Evolutionary conservation across 2,888 invertebrate genomes (phyloP).

Genomic region (Hirudinaria manillensis): DNA sequence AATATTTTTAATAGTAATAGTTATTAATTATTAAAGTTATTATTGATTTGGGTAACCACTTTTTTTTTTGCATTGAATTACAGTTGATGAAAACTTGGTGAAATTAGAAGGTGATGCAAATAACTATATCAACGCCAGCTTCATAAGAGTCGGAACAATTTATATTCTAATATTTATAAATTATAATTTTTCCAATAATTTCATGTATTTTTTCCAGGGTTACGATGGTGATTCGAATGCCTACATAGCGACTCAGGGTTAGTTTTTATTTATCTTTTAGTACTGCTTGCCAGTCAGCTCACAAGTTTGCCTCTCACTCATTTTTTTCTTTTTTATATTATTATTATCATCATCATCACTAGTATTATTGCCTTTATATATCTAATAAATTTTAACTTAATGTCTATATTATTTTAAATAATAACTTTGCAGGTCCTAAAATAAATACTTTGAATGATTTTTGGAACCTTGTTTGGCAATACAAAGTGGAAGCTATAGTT

Average conservation of each 20-base stretch:
- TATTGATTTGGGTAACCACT: neutral
- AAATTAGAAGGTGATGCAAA: neutral
- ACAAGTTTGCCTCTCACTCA: too few relatives aligned
- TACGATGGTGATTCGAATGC: neutral
- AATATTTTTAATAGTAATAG: neutral
- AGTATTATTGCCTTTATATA: too few relatives aligned
- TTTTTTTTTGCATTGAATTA: too few relatives aligned
- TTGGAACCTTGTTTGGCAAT: constrained; percentile 15
- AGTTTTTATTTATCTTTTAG: too few relatives aligned
- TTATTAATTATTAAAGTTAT: neutral
- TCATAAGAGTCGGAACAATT: neutral
- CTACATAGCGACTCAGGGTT: constrained; percentile 18
- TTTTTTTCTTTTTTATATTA: too few relatives aligned
- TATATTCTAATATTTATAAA: too few relatives aligned
- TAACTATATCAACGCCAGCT: constrained; percentile 17
- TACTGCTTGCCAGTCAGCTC: too few relatives aligned
- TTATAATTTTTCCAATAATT: too few relatives aligned
- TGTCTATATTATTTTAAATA: too few relatives aligned
- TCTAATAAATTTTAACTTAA: too few relatives aligned
- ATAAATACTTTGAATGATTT: constrained; percentile 10
- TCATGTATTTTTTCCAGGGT: constrained; percentile 6
- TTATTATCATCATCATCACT: too few relatives aligned
- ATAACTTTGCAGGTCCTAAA: neutral
- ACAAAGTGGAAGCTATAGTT: neutral
- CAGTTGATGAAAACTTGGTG: constrained; percentile 14